Evolutionary conservation across 2,888 invertebrate species (phyloP).

Genomic region (Norana najaformis): DNA sequence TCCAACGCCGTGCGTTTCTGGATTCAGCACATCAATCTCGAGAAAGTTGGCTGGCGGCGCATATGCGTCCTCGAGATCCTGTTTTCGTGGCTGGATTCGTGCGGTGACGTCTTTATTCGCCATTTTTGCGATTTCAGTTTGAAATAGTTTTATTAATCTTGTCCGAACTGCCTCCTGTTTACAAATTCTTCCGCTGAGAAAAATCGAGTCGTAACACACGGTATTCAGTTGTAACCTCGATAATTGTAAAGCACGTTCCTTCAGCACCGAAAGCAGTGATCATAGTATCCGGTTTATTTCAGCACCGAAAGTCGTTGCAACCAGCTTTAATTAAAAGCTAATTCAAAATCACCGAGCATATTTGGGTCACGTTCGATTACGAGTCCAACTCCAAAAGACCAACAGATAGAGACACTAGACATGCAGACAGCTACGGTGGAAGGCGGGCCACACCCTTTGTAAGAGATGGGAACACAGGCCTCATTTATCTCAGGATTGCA

Average conservation of each 20-base stretch:
- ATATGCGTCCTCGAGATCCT: slow-evolving; percentile 98
- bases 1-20: slow-evolving; percentile 94
- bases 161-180: not conserved
- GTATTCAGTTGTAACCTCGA: not conserved
- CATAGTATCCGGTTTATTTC: too few relatives aligned
- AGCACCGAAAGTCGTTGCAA: too few relatives aligned
- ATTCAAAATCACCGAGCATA: too few relatives aligned
- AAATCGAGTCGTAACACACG: not conserved
- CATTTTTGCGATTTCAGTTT: not conserved
- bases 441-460: too few relatives aligned
- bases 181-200: slow-evolving; percentile 6
- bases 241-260: not conserved
- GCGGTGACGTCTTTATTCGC: slow-evolving; percentile 77
- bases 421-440: too few relatives aligned
- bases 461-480: too few relatives aligned
- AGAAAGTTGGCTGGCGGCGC: slow-evolving; percentile 99
- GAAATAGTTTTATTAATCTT: not conserved
- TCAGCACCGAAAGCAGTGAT: too few relatives aligned
- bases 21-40: slow-evolving; percentile 98
- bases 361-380: too few relatives aligned
- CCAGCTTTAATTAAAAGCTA: too few relatives aligned
- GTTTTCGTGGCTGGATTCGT: slow-evolving; percentile 93
- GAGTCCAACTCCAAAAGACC: too few relatives aligned
- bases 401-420: too few relatives aligned
- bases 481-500: too few relatives aligned